Evolutionary conservation across 2,888 invertebrate species (phyloP), one percentile per base, ranked within the genome.

Genomic region (Drosophila tripunctata): DNA sequence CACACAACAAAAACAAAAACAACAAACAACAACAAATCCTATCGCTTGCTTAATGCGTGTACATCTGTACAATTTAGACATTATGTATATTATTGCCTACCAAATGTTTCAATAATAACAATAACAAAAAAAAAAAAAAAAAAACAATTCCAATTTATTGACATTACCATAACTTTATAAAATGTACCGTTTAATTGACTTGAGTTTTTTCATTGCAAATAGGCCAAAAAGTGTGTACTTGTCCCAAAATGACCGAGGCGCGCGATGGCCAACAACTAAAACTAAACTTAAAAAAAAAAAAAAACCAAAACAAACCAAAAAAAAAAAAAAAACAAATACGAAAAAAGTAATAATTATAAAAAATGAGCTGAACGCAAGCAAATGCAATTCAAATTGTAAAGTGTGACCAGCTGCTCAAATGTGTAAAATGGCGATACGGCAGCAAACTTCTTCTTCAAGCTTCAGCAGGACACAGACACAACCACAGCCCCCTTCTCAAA

Each of bases 161-260:
- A 81, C 74, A 78, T 75, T 71, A 84, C 65, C 61, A 67, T 67
- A 52, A 38, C 38, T 68, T 64, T 58, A 64, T 21, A 27, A 70
- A 36, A 62, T 82, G 87, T 72, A 78, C 87, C 84, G 84, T 90
- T 90, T 91, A 88, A 91, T 91, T 91, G 89, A 91, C 90, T 90
- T 89, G 87, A 88, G 84, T 91, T 91, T 91, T 91, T 91, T 91
- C 91, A 86, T 91, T 91, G 90, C 90, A 90, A 91, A 91, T 91
- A 91, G 91, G 91, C 91, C 91, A 90, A 90, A 91, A 91, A 91
- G 91, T 91, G 91, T 91, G 91, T 91, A 91, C 91, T 90, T 91
- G 91, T 91, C 91, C 91, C 90, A 79, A 72, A 76, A 90, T 88
- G 91, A 91, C 90, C 91, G 91, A 91, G 91, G 91, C 91, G 91